Conservation (phyloP, 2,797 vertebrate genomes). For the Holocentrus rufus region DNA sequence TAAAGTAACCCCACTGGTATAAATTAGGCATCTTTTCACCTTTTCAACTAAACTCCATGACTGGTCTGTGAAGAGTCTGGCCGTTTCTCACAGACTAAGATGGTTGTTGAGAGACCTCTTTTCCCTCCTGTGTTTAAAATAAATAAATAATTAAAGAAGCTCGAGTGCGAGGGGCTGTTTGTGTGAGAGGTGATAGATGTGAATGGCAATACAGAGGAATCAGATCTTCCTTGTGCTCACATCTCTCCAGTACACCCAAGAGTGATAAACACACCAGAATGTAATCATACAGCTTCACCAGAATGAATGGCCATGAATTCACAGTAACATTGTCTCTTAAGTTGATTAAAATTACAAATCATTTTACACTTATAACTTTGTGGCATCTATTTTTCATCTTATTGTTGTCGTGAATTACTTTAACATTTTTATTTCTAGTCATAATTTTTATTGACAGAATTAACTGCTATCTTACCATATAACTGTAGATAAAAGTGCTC, state of each 20-base stretch:
- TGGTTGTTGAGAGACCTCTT: not conserved
- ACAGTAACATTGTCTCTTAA: conserved; percentile 19
- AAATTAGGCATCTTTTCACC: conserved; percentile 28
- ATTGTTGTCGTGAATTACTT: not conserved
- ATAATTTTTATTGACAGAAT: not conserved
- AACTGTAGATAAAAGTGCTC: too few relatives aligned
- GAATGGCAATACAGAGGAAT: conserved; percentile 8
- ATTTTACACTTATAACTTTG: conserved; percentile 8
- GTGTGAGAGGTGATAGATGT: conserved; percentile 24
- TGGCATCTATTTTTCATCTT: not conserved
- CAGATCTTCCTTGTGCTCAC: not conserved
- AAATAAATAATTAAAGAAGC: conserved; percentile 5
- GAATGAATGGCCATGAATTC: conserved; percentile 4
- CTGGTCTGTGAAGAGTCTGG: not conserved
- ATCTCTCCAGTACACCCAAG: conserved; percentile 4
- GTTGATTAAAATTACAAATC: conserved; percentile 18
- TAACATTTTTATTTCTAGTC: not conserved
- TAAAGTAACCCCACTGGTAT: conserved; percentile 23
- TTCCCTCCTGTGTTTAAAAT: not conserved
- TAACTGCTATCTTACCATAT: not conserved
- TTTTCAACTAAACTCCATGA: conserved; percentile 27
- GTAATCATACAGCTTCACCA: conserved; percentile 18
- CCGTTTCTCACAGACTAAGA: not conserved
- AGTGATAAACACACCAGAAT: conserved; percentile 18
- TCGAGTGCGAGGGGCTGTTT: not conserved